phyloP scores from a whole-genome alignment of 2,797 vertebrate species.

The Lepilemur ruficaudatus region DNA sequence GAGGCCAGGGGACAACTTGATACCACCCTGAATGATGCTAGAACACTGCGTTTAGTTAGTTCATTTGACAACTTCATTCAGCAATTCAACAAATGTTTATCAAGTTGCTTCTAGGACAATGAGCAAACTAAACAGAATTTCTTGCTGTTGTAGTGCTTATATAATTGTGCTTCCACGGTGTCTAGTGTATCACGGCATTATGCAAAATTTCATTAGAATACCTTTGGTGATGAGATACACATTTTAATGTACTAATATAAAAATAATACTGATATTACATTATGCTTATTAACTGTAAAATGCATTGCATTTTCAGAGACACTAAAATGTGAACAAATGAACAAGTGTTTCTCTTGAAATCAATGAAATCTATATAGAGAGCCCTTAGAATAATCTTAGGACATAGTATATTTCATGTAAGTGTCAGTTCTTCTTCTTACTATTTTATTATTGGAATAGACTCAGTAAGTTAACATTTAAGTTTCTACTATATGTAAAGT shows the following conservation, averaged over 20 bases:
- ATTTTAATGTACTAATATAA: not conserved
- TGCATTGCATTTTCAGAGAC: not conserved
- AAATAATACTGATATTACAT: not conserved
- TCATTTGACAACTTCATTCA: not conserved
- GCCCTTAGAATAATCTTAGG: not conserved
- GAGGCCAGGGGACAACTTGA: rapidly evolving
- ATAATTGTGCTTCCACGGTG: rapidly evolving
- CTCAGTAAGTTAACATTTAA: not conserved
- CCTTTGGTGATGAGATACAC: too few species aligned
- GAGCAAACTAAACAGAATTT: not conserved
- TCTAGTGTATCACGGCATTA: not conserved
- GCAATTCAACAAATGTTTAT: not conserved
- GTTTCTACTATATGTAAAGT: not conserved
- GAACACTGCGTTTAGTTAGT: not conserved
- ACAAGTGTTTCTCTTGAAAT: not conserved
- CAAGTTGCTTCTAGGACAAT: not conserved
- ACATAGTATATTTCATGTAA: not conserved
- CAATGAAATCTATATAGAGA: not conserved
- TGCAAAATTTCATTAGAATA: not conserved
- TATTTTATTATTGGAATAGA: not conserved
- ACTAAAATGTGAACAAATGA: not conserved
- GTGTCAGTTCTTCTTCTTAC: not conserved
- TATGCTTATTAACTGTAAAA: not conserved
- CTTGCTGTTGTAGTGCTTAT: too few species aligned
- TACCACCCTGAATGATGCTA: not conserved